A percentile compares a stretch with the other conserved stretches of the same genome.
These are phyloP conservation scores for Echinops telfairi DNA, from an alignment of 2,113 vertebrate genomes.

Conservation along the genomic window DNA sequence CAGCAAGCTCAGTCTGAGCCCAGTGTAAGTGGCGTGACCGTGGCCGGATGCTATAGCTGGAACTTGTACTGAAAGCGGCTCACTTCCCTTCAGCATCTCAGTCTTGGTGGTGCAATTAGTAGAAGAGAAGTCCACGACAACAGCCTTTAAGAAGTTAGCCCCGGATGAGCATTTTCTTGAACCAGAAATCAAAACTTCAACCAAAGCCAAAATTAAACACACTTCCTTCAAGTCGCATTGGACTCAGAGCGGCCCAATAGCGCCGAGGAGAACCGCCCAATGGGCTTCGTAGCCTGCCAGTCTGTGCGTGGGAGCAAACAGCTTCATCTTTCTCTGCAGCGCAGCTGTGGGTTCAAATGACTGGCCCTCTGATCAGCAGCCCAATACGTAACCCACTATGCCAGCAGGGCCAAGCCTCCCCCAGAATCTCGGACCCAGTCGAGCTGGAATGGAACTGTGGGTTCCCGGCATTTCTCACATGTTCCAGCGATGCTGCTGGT, in stretches of 20 bases:
- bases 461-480: not conserved
- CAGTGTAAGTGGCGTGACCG: not conserved
- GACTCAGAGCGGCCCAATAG: too few relatives aligned
- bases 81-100: not conserved
- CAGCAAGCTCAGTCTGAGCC: slow-evolving; percentile 6
- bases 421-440: not conserved
- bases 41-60: not conserved
- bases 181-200: not conserved
- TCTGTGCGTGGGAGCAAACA: not conserved
- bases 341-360: too few relatives aligned
- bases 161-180: slow-evolving; percentile 6
- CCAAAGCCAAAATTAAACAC: not conserved
- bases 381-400: too few relatives aligned
- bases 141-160: too few relatives aligned
- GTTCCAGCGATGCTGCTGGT: not conserved
- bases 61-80: not conserved
- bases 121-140: too few relatives aligned
- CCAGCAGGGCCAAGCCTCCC: too few relatives aligned
- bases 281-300: too few relatives aligned
- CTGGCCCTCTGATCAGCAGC: too few relatives aligned
- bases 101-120: too few relatives aligned
- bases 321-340: too few relatives aligned
- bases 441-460: not conserved
- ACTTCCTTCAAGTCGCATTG: too few relatives aligned
- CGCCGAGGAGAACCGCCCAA: too few relatives aligned